Evolutionary conservation across 2,797 vertebrate genomes (phyloP), one percentile per base, ranked within the genome.

Genomic region (Helostoma temminkii): DNA sequence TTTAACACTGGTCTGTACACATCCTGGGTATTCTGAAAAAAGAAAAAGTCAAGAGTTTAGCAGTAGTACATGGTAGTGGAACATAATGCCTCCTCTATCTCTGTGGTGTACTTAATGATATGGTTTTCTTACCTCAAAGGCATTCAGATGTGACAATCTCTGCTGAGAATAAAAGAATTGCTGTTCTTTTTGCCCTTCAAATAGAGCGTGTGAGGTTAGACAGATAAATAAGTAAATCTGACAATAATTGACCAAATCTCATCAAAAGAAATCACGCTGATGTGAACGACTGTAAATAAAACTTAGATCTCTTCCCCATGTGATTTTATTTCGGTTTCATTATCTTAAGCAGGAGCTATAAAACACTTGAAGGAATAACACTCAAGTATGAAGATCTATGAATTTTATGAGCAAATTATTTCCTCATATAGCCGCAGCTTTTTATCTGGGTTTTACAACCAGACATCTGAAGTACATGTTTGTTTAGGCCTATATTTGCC

Each of bases 1-100:
- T 89, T 85, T 66, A 86, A 91, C 88, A 88, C 88, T 81, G 76
- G 86, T 88, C 85, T 84, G 73, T 81, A 73, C 86, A 93, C 79
- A 89, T 88, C 82, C 82, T 81, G 75, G 45, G 12, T 66, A 66
- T 78, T 83, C 30, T 59, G 61, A n/a, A 19, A 4, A 41, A 62
- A 32, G n/a, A 47, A 73, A 53, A 66, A 72, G 52, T 26, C 39
- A 74, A 52, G 49, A 82, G 61, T 80, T 78, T 71, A 83, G 78
- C 59, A 71, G 68, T 83, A 80, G 71, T 85, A 82, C 69, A 53
- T 25, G 63, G 75, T 73, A 74, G 78, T 82, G 78, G 87, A 88
- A 88, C 81, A 30, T 61, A 78, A 86, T 76, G 68, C 63, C 67
- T 81, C 43, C 70, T 83, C 69, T 67, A 58, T 82, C 78, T 85